Evolutionary conservation across 2,113 vertebrate species (phyloP), one percentile per base, ranked within the genome.

Genomic region (Rhinopomastus cyanomelas): DNA sequence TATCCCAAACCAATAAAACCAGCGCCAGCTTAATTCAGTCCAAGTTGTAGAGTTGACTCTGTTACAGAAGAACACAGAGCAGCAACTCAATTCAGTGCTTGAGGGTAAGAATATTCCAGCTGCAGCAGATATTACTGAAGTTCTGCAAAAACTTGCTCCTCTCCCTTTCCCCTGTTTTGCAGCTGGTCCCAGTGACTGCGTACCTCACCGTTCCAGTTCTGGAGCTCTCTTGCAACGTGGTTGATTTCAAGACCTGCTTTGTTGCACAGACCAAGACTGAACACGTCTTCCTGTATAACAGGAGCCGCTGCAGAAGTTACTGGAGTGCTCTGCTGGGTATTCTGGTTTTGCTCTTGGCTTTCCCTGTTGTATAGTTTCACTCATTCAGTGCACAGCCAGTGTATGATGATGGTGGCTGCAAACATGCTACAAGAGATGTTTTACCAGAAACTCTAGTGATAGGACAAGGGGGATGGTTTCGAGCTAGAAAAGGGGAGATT

Each of bases 231-330:
- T 92, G 89, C 20, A 53, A 97, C 65, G 88, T 7, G 1, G 25
- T 99, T 22, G 94, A 98, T 95, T 99, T 99, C 21, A 97, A 98
- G 34, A 97, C 94, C 69, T 99, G 98, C 93, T 97, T 97, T 12
- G 97, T 98, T 67, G 98, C 97, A 19, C 95, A 98, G 73, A 95
- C 55, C 19, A 93, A 82, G 86, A 94, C 89, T 25, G 95, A 90
- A 93, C 97, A 98, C 5, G 92, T 99, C 30, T 95, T 90, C 48
- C 95, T 99, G 27, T 86, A 84, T 56, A 98, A 98, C 94, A 91
- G 81, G 59, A 98, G 98, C 0, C 10, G 95, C 57, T 98, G 98
- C 55, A 94, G 80, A 65, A 98, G 98, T 44, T 97, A 94, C 96
- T 99, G 99, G 99, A 94, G 94, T 3, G 96, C 97, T 81, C 14